Base-by-base conservation (phyloP, 2,888 invertebrate species). In the Timema podura region DNA sequence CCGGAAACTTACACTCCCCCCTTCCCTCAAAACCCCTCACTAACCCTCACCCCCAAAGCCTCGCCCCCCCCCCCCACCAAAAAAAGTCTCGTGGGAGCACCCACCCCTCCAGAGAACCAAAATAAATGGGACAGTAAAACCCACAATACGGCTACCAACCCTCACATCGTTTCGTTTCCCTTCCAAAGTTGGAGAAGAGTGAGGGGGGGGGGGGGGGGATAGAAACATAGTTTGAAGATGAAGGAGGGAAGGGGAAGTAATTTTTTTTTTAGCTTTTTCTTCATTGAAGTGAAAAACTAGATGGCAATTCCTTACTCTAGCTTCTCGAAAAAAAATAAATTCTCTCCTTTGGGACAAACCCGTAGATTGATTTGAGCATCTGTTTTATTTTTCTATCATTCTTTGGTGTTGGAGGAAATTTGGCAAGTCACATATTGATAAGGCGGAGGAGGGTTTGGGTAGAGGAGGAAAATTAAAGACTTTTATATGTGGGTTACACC, bases 41-140 rank as follows among this genome's bases (percentile, higher is more conserved):
- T 61, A 61, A 44, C 61, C 44, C 44, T 30, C 6, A 61, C 16
- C 61, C 30, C 61, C 61, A 13, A 45, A 45, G 61, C 30, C 61
- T 10, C 5, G 10, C 61, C 61, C 16, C 57, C 57, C 30, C 30
- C 44, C 44, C 61, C 61, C 30, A 0, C 16, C 51, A 51, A 51
- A 9, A 30, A 30, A 30, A 30, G 30, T 30, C 30, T 30, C 30
- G 30, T 30, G 30, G 30, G 30, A 30, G 30, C 30, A 47, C 65
- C 48, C 48, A 51, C 48, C 48, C 67, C 59, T 65, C 68, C 47
- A 11, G 51, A 69, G 70, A 64, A 67, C 64, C 70, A 49, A 70
- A 70, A 72, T 70, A 72, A 70, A 72, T 72, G 72, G 70, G 71
- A 71, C 71, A 69, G 71, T 71, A 71, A 71, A 71, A 66, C 69